Evolutionary conservation across 2,797 vertebrate genomes (phyloP).

Genomic region (Eidolon dupreanum): DNA sequence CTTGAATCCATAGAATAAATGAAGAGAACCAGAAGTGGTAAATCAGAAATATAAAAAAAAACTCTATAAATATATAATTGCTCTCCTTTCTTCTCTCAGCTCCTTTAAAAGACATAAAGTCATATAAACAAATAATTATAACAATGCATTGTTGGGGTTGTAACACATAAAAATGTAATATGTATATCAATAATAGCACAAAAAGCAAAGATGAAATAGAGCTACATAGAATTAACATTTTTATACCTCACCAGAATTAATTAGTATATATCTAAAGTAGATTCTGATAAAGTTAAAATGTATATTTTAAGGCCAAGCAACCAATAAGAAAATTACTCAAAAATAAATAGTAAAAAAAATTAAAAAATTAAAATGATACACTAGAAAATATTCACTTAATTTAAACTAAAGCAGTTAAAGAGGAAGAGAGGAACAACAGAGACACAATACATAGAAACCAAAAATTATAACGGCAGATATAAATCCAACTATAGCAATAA

Average conservation of each 20-base stretch:
- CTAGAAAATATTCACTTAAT: not conserved
- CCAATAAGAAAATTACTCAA: not conserved
- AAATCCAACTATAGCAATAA: not conserved
- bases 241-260: not conserved
- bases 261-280: not conserved
- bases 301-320: not conserved
- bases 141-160: not conserved
- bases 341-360: not conserved
- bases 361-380: not conserved
- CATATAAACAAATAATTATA: not conserved
- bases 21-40: not conserved
- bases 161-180: not conserved
- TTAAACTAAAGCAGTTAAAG: slow-evolving; percentile 11
- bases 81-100: not conserved
- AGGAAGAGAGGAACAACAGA: not conserved
- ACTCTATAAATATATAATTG: not conserved
- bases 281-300: not conserved
- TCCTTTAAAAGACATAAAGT: not conserved
- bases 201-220: not conserved
- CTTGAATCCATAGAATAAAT: not conserved
- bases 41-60: not conserved
- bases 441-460: not conserved
- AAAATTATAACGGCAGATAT: not conserved
- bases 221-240: not conserved
- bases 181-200: not conserved